phyloP scores from a whole-genome alignment of 2,113 vertebrate genomes.

The Ictalurus punctatus region DNA sequence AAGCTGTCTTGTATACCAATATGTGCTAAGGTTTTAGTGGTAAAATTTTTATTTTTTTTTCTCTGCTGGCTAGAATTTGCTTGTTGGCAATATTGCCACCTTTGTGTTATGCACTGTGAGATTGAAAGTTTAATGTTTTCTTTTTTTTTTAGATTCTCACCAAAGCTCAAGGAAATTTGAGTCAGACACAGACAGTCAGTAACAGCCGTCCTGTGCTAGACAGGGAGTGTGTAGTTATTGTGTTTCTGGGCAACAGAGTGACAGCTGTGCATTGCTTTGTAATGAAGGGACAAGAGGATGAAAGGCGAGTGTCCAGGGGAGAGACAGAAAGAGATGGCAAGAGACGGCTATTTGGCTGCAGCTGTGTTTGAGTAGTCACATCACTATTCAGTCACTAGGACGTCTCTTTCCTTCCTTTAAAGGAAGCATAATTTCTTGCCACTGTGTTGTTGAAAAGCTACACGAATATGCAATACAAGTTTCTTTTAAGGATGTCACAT shows the following conservation, averaged over 20 bases:
- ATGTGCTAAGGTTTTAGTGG: background rate
- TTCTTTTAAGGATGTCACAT: background rate
- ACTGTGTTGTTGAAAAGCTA: background rate
- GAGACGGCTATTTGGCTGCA: conserved; percentile 58
- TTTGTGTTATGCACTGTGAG: background rate
- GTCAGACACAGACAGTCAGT: conserved; percentile 27
- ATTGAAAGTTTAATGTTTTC: background rate
- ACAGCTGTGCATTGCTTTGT: conserved; percentile 76
- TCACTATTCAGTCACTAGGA: conserved; percentile 48
- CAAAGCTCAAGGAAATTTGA: conserved; percentile 42
- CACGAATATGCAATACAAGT: background rate
- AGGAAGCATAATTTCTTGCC: background rate
- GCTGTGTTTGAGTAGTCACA: conserved; percentile 72
- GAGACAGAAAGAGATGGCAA: conserved; percentile 22
- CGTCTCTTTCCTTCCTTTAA: background rate
- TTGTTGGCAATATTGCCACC: background rate
- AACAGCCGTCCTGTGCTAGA: conserved; percentile 46
- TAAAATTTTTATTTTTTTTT: background rate
- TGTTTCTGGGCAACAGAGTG: conserved; percentile 74
- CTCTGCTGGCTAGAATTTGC: background rate
- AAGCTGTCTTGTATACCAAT: background rate
- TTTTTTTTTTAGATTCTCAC: background rate
- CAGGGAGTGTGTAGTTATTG: conserved; percentile 66
- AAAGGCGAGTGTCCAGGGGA: conserved; percentile 60
- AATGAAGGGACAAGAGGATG: conserved; percentile 57